Base-by-base conservation (phyloP, 2,113 vertebrate species). In the Salvelinus sp. region DNA sequence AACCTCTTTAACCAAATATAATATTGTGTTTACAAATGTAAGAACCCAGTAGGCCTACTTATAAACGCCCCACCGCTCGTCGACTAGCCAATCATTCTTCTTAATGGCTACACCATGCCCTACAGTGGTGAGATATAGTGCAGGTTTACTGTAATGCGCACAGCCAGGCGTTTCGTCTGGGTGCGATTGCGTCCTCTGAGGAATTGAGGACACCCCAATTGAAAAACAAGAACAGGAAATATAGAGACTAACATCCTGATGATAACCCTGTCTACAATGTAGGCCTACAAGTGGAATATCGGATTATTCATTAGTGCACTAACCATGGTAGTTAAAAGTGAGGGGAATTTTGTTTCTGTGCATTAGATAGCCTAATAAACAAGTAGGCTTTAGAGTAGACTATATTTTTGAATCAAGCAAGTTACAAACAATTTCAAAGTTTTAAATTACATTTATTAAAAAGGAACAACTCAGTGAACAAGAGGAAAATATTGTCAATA, bases 381-480 rank as follows among this genome's bases (percentile, higher is more conserved):
- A 54, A 54, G 50, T 18, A 54, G 16, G 3, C 50, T 54, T 18
- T 3, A 23, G 23, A 63, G 5, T 23, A 25, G 10, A 9, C 16
- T 25, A 22, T 44, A 22, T 69, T 13, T 14, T 27, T 57, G 6
- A 69, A 38, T 44, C 30, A n/a, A 20, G 12, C 1, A 54, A 54
- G 12, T 18, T 54, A 16, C 16, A 18, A 54, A 14, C 12, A 54
- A 62, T 20, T 10, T 13, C 10, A 13, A 23, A 14, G 69, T 72
- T 66, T 89, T 81, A 82, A 88, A 83, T 86, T 86, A 78, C 74
- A 84, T 94, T 94, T 94, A 91, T 91, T 91, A 84, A 88, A 90
- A 87, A 94, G 72, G 88, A 95, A 95, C 89, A 87, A 94, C 92
- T 93, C 88, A 94, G 89, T 84, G 86, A 84, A 95, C 92, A 93